Evolutionary conservation across 2,888 invertebrate genomes (phyloP).

Genomic region (Yponomeuta cagnagella): DNA sequence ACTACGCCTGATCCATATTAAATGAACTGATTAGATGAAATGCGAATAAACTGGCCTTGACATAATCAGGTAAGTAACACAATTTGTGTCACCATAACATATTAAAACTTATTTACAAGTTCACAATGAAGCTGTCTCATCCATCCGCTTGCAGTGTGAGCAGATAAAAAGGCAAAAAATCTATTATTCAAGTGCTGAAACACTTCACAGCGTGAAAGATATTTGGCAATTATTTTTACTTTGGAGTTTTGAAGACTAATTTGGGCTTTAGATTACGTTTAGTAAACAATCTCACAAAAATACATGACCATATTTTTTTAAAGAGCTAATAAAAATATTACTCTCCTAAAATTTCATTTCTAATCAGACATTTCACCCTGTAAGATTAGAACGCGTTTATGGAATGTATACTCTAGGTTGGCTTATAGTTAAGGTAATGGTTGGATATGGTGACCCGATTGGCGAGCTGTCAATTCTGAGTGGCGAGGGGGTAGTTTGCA

Average conservation of each 20-base stretch:
- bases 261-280: background rate
- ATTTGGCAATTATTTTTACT: background rate
- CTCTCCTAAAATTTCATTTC: conserved; percentile 5
- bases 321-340: background rate
- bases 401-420: background rate
- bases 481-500: conserved; percentile 66
- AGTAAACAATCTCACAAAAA: background rate
- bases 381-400: conserved; percentile 3
- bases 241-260: background rate
- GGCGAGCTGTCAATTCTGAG: conserved; percentile 28
- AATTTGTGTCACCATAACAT: too few species aligned
- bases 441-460: background rate
- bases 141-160: background rate
- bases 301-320: background rate
- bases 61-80: background rate
- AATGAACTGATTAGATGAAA: background rate
- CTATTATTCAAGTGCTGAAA: background rate
- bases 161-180: background rate
- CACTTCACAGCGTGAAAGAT: background rate
- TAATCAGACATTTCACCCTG: conserved; percentile 13
- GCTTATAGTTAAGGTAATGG: background rate
- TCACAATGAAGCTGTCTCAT: background rate
- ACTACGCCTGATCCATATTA: background rate
- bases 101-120: too few species aligned
- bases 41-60: background rate